Evolutionary conservation across 2,113 vertebrate genomes (phyloP), one percentile per base, ranked within the genome.

Genomic region (Corapipo altera): DNA sequence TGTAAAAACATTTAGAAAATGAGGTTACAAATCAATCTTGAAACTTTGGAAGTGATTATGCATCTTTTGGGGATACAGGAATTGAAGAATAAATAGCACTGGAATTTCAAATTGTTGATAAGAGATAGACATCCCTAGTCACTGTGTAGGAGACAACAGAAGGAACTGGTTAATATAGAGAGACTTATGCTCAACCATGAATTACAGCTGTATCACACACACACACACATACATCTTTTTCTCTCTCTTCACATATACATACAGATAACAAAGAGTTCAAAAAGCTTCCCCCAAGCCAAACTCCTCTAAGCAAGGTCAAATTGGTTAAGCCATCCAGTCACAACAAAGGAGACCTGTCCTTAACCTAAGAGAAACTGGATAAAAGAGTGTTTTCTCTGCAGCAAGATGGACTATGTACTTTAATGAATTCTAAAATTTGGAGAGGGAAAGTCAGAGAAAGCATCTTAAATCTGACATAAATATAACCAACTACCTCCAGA

Each of bases 11-110:
- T 62, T 62, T 37, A 71, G 57, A 19, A 94, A 78, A 74, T 62
- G 4, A 10, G 12, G 30, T 66, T 74, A 92, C 1, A 2, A 74
- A 93, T 66, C 0, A 0, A 32, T 54, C 18, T 37, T 44, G 52
- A 75, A 72, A 88, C 37, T 77, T 70, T n/a, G 16, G 32, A 66
- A 82, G 22, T 4, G 9, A 71, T 75, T 82, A 41, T 48, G n/a
- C 52, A 41, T 55, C 66, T 85, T 85, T 8, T 54, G n/a, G 8
- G 15, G 33, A 72, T 4, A 85, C 44, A 82, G 67, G 12, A 82
- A 20, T n/a, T 46, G 15, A 67, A 82, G 0, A 3, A 49, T 54
- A 78, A 66, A 70, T 22, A 82, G n/a, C 22, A 62, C 2, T 5
- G 35, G 46, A 79, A n/a, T 82, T 84, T 75, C 17, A 30, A 78